phyloP scores from a whole-genome alignment of 2,113 vertebrate species.

The Merops nubicus region DNA sequence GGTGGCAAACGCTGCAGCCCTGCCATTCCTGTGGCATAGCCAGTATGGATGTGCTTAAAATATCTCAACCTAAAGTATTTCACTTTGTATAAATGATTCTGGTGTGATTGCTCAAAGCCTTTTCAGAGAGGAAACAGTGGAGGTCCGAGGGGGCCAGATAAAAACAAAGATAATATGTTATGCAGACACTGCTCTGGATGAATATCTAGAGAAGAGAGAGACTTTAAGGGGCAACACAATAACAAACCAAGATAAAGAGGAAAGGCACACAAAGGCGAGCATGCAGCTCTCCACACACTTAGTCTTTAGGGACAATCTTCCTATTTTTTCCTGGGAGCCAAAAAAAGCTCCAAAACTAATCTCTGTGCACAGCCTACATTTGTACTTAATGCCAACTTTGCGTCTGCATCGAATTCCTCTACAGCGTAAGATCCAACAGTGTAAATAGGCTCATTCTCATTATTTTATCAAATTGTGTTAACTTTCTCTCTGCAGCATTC shows the following conservation, averaged over 20 bases:
- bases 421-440: neutral
- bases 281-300: neutral
- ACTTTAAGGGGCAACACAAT: constrained; percentile 2
- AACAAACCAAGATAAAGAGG: constrained; percentile 40
- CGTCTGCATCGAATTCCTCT: constrained; percentile 29
- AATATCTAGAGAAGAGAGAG: neutral
- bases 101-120: neutral
- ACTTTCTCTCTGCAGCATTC: constrained; percentile 55
- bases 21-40: constrained; percentile 44
- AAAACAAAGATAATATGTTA: neutral
- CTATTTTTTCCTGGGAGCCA: constrained; percentile 32
- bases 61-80: neutral
- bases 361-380: constrained; percentile 6
- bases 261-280: neutral
- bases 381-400: constrained; percentile 29
- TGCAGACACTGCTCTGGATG: neutral
- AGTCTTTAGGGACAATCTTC: neutral
- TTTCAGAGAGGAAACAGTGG: neutral
- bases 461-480: constrained; percentile 59
- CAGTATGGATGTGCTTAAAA: constrained; percentile 14
- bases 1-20: neutral
- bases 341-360: neutral
- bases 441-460: constrained; percentile 58
- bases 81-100: neutral
- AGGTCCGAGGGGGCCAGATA: neutral